Evolutionary conservation across 2,888 invertebrate genomes (phyloP), one percentile per base, ranked within the genome.

Genomic region (Cylloceria caligata): DNA sequence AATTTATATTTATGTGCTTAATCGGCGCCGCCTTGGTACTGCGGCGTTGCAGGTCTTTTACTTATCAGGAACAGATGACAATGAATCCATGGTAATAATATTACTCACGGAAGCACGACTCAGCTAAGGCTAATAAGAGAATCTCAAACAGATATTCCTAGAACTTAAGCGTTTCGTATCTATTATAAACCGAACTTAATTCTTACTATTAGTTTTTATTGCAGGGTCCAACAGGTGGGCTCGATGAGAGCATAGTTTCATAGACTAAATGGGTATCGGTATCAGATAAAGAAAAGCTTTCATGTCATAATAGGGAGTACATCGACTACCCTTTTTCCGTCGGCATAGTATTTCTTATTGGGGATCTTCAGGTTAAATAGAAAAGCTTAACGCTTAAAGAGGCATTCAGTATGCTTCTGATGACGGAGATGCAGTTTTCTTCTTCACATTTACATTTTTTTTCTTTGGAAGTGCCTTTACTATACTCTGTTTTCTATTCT

Each of bases 211-310:
- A 84, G 83, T 83, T 85, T 83, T 82, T 73, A 87, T 81, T 80
- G 83, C 83, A 82, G 85, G 86, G 85, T 85, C 85, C 85, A 86
- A 85, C 16, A 19, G 62, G 78, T 68, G 83, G 83, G 84, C 79
- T 83, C 78, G 65, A 73, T 42, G 78, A 81, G 80, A 87, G 79
- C 82, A 80, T 83, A 82, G 74, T 85, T 84, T 86, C 83, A 73
- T 85, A 84, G 77, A 81, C 72, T 34, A 60, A 60, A 34, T 60
- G 34, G 60, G 55, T 57, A 60, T 60, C 36, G 60, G 57, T 19
- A 13, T 11, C n/a, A 36, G 47, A 69, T 6, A 73, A 45, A 68
- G 30, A 71, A n/a, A 57, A 49, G 0, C 13, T 36, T 73, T 65
- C 42, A 11, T 69, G 72, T 55, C 27, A 42, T 24, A 55, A 69